Percentiles rank a stretch among this genome's conserved stretches.
Evolutionary conservation across 2,113 vertebrate species (phyloP).

Genomic region (Rhynchomys soricoides): DNA sequence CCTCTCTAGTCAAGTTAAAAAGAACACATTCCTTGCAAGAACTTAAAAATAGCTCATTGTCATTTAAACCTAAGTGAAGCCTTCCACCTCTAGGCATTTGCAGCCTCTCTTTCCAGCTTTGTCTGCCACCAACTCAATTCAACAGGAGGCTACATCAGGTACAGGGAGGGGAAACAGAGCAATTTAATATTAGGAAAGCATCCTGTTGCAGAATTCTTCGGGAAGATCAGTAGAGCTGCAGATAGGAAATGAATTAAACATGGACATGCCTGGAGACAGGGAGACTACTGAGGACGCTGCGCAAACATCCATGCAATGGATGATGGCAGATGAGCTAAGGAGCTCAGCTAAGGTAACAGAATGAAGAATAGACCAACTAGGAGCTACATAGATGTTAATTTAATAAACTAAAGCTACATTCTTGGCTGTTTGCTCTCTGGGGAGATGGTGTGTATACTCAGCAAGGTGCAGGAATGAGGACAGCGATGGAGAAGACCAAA

Average conservation of each 20-base stretch:
- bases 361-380: neutral
- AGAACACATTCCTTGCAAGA: neutral
- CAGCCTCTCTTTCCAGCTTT: neutral
- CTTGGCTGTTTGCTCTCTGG: neutral
- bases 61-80: neutral
- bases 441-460: neutral
- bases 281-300: neutral
- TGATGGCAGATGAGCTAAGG: neutral
- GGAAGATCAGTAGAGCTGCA: neutral
- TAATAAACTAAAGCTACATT: neutral
- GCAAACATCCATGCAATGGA: neutral
- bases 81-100: neutral
- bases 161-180: neutral
- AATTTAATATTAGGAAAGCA: neutral
- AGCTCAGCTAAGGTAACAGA: fast-evolving
- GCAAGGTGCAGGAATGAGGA: too few relatives aligned
- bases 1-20: neutral
- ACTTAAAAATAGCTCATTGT: neutral
- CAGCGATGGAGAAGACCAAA: neutral
- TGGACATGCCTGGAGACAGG: neutral
- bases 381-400: neutral
- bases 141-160: neutral
- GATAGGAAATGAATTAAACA: constrained; percentile 18
- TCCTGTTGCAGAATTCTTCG: neutral
- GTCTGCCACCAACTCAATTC: neutral